Evolutionary conservation across 1,140 invertebrate species (phyloP), one percentile per base, ranked within the genome.

Genomic region (Tetraneura akinire): DNA sequence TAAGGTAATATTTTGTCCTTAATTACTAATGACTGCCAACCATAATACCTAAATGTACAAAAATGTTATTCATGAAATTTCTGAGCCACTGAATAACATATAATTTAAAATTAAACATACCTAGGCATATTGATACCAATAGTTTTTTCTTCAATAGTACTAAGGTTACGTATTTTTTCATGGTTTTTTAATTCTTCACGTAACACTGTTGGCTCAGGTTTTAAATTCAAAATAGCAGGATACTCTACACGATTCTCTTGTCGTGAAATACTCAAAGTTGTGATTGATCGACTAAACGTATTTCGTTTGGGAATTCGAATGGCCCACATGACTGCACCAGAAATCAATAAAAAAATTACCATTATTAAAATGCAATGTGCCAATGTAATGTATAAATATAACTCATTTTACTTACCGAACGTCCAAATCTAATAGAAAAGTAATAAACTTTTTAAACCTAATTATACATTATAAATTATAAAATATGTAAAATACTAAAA

Each of bases 31-130:
- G 88, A 88, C 82, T 88, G 88, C 87, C 89, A 95, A 10, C 93
- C 93, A 85, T 93, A 95, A 84, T 91, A 94, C 68, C 89, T 88
- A 9, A 91, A 91, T 89, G 95, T 91, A 84, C 94, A 94, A 5
- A 94, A 80, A 83, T 91, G 3, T 66, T 32, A 32, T 21, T 14
- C 16, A 55, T 37, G 32, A 8, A 8, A 4, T 3, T 37, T 37
- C 32, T 37, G 32, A 4, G 8, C 3, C 8, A 8, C 32, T 5
- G 8, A 29, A 26, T 11, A 18, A 37, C 18, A 32, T 37, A 64
- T 10, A 42, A 53, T 53, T 2, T 45, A n/a, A 10, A 62, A 21
- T 71, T 3, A 51, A 51, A 13, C 55, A 0, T 23, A 78, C 74
- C 74, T 78, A 9, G 74, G 74, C 51, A 81, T 81, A n/a, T 81